These are phyloP conservation scores for Dusona sp. DNA, from an alignment of 2,888 invertebrate genomes.

Conservation along the genomic window DNA sequence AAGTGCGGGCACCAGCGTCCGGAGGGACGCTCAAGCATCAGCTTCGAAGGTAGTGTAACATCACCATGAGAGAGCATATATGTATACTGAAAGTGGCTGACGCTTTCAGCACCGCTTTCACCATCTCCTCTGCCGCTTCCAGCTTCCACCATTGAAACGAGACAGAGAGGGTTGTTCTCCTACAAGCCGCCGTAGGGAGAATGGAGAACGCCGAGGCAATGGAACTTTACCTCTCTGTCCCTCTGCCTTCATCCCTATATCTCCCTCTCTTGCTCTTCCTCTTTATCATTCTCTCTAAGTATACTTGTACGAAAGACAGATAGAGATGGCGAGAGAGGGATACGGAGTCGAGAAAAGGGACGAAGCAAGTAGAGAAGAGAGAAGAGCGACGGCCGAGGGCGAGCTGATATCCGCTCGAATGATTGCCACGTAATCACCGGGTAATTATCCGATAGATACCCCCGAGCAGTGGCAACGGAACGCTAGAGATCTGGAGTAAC, in stretches of 20 bases:
- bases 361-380: slow-evolving; percentile 68
- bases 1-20: slow-evolving; percentile 79
- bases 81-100: slow-evolving; percentile 42
- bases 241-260: slow-evolving; percentile 13
- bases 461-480: slow-evolving; percentile 73
- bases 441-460: slow-evolving; percentile 84
- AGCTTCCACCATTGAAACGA: slow-evolving; percentile 58
- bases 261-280: background rate
- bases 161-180: slow-evolving; percentile 28
- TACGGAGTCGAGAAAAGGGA: slow-evolving; percentile 45
- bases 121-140: slow-evolving; percentile 60
- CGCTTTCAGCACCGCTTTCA: slow-evolving; percentile 66
- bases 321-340: slow-evolving; percentile 32
- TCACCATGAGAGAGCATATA: slow-evolving; percentile 39
- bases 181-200: slow-evolving; percentile 61
- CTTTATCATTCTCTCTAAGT: slow-evolving; percentile 2
- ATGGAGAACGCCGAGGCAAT: slow-evolving; percentile 47
- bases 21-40: slow-evolving; percentile 61
- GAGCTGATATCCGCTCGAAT: slow-evolving; percentile 82
- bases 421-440: slow-evolving; percentile 84
- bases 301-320: slow-evolving; percentile 31
- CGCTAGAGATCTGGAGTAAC: slow-evolving; percentile 59
- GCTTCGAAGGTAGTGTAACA: slow-evolving; percentile 36
- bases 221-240: slow-evolving; percentile 33
- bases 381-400: slow-evolving; percentile 78